Base-by-base conservation (phyloP, 1,140 invertebrate genomes). In the Diprion similis region DNA sequence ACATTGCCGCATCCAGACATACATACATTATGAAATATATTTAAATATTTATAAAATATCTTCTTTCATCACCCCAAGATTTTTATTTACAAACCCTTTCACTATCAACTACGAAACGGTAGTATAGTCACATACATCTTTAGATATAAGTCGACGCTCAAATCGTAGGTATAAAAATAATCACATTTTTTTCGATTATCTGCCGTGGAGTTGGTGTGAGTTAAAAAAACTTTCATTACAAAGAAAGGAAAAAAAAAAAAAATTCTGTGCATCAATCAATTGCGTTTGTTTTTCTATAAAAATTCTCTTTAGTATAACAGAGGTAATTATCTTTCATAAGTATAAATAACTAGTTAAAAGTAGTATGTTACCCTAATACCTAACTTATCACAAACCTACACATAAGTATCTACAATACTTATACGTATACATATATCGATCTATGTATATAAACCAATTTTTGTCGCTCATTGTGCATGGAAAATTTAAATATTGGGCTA, bases 401-500 rank as follows among this genome's bases (percentile, higher is more conserved):
- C 10, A 75, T 73, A 77, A 78, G 79, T 86, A 87, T 87, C 82
- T 87, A 86, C 84, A 87, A 80, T 83, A 84, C 78, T 68, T 85
- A 80, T 78, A 81, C 79, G 84, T 78, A 80, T 84, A 77, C 78
- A 68, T 83, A 67, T 66, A 46, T 77, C 66, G 19, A 48, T 75
- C 24, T 51, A 65, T 65, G 70, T 68, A 37, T 85, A 80, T 78
- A 81, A 80, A 85, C 79, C 81, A 85, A 77, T 78, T 68, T 83
- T 64, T 66, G 46, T 77, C 66, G 19, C 51, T 75, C 24, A 47
- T 66, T 65, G 70, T 68, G 18, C 48, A 73, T 18, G 24, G 66
- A 48, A 10, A 47, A 24, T 1, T 17, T 66, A 46, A 74, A 64
- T 45, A 10, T 66, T 67, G 10, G 10, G 15, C 0, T 64, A n/a